Conservation (phyloP, 2,888 invertebrate genomes). For the Nomada ruficornis region DNA sequence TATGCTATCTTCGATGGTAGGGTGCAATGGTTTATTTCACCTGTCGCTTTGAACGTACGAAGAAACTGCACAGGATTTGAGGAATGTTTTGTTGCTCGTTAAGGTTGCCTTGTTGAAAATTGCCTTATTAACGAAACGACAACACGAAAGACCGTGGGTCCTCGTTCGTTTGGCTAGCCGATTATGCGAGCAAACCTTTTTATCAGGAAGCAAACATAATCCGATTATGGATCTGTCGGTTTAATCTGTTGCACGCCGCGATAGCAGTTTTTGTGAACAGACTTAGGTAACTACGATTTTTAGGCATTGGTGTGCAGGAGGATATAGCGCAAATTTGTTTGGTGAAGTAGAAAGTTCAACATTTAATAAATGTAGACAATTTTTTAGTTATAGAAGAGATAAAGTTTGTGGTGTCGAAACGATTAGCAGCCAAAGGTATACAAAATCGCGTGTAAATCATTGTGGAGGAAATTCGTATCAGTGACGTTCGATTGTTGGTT, state of each 20-base stretch:
- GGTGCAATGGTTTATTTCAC: not conserved
- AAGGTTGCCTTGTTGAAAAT: not conserved
- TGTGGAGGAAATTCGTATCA: not conserved
- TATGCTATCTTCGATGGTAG: not conserved
- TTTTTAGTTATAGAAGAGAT: not conserved
- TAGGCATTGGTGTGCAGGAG: not conserved
- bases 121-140: conserved; percentile 1
- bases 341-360: not conserved
- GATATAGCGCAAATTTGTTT: not conserved
- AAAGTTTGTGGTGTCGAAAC: not conserved
- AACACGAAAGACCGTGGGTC: conserved; percentile 20
- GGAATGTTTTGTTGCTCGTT: not conserved
- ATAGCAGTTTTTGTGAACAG: conserved; percentile 3
- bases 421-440: conserved; percentile 9
- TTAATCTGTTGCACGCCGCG: conserved; percentile 27
- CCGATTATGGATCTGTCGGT: conserved; percentile 45
- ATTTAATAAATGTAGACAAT: not conserved
- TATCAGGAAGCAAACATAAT: conserved; percentile 51
- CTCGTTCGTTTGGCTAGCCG: conserved; percentile 41
- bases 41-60: not conserved
- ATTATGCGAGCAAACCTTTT: conserved; percentile 40
- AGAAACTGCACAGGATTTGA: not conserved
- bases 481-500: conserved; percentile 5
- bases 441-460: not conserved
- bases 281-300: not conserved